Evolutionary conservation across 2,113 vertebrate genomes (phyloP).

Genomic region (Atrichornis clamosus): DNA sequence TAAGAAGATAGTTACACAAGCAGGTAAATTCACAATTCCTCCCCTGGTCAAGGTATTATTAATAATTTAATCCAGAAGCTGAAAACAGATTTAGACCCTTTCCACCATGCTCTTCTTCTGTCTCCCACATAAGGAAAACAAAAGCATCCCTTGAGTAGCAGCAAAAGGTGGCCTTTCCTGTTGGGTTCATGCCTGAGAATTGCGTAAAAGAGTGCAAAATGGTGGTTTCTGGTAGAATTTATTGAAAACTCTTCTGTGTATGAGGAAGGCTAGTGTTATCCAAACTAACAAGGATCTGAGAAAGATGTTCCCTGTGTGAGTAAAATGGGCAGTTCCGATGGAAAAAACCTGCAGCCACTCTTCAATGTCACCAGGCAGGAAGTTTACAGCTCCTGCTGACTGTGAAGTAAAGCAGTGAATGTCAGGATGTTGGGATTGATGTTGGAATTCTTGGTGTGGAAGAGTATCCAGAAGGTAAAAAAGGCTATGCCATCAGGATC

Average conservation of each 20-base stretch:
- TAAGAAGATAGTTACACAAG: neutral
- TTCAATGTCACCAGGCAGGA: neutral
- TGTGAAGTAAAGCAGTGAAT: neutral
- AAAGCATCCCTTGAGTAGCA: neutral
- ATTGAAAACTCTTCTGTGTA: fast-evolving
- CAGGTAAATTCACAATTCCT: neutral
- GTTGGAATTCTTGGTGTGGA: neutral
- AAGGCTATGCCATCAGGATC: neutral
- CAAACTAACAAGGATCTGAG: neutral
- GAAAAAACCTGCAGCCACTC: fast-evolving
- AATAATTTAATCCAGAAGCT: neutral
- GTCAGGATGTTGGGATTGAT: neutral
- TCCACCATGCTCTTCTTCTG: neutral
- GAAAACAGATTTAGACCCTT: neutral
- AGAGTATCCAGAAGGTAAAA: neutral
- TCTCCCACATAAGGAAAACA: neutral
- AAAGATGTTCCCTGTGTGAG: neutral
- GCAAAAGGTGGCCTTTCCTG: neutral
- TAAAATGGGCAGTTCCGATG: neutral
- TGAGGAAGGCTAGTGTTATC: neutral
- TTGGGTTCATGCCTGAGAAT: neutral
- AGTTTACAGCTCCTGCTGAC: neutral
- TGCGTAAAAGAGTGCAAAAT: neutral
- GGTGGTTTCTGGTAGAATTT: neutral
- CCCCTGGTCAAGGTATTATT: neutral